A percentile compares a stretch with the other conserved stretches of the same genome.
These are phyloP conservation scores for Rhizomys pruinosus DNA, from an alignment of 2,113 vertebrate genomes.

Conservation along the genomic window DNA sequence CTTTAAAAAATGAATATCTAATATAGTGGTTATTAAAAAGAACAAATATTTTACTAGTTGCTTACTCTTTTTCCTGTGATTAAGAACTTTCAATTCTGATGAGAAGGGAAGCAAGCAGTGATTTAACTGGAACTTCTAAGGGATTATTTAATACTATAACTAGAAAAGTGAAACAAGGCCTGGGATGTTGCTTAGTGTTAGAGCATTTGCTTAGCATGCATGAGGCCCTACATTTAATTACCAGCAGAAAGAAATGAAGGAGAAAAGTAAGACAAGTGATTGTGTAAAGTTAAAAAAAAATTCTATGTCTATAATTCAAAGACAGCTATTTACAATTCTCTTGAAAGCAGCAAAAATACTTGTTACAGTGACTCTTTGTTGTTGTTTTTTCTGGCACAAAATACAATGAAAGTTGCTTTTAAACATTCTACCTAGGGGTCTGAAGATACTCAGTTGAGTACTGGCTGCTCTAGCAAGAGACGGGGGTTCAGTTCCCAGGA, in stretches of 20 bases:
- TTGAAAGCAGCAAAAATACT: not conserved
- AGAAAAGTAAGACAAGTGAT: not conserved
- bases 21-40: not conserved
- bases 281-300: constrained; percentile 1
- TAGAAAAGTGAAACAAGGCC: not conserved
- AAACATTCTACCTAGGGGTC: too few relatives aligned
- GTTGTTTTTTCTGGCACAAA: not conserved
- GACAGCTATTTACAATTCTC: not conserved
- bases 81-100: constrained; percentile 50
- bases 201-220: not conserved
- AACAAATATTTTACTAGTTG: not conserved
- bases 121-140: constrained; percentile 21
- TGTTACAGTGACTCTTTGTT: not conserved
- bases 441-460: too few relatives aligned
- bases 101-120: not conserved
- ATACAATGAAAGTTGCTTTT: not conserved
- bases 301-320: constrained; percentile 9
- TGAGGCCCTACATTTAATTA: not conserved
- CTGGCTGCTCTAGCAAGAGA: too few relatives aligned
- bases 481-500: too few relatives aligned
- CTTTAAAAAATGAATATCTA: not conserved
- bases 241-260: not conserved
- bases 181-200: not conserved
- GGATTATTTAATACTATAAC: not conserved
- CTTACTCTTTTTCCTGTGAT: constrained; percentile 21